Evolutionary conservation across 2,113 vertebrate genomes (phyloP), one percentile per base, ranked within the genome.

Genomic region (Podarcis muralis): DNA sequence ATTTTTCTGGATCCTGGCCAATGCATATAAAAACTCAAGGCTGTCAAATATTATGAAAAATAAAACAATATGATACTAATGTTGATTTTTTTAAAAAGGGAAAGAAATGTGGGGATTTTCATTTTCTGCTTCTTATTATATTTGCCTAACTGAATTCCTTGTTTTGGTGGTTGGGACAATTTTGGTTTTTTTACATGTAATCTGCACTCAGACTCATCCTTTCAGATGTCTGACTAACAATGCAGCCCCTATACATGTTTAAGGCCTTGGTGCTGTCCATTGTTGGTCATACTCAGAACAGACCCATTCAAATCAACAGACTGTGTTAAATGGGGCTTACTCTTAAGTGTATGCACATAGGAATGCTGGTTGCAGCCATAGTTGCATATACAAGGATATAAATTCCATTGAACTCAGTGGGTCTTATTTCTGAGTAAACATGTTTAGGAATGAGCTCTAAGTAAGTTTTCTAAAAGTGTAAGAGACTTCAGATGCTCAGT

Each of bases 401-500:
- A 18, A 78, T 84, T 53, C 81, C 62, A 77, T 35, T 71, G 62
- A 66, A 62, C 9, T 71, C 48, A 30, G 9, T 75, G 72, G 66
- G 15, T 86, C 25, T 76, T 86, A 43, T 11, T 48, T 57, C 25
- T 87, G 66, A 81, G 27, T 40, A 71, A 87, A 57, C 8, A 72
- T 37, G 90, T 89, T 92, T 77, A 78, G 74, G n/a, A 13, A 0
- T 20, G 89, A 93, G 95, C 94, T 82, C 86, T 94, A 79, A 85
- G 68, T 88, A 93, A 93, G 78, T 82, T 88, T 93, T 93, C 77
- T 89, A 0, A 94, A 95, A 94, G 95, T 79, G 90, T 96, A 95
- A 88, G 77, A 92, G 91, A 94, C 95, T 90, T 94, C 96, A 69
- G 93, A 95, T 97, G 96, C 94, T 95, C 93, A 95, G 78, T 91